Evolutionary conservation across 2,888 invertebrate genomes (phyloP).

Genomic region (Iselma pallidipennis): DNA sequence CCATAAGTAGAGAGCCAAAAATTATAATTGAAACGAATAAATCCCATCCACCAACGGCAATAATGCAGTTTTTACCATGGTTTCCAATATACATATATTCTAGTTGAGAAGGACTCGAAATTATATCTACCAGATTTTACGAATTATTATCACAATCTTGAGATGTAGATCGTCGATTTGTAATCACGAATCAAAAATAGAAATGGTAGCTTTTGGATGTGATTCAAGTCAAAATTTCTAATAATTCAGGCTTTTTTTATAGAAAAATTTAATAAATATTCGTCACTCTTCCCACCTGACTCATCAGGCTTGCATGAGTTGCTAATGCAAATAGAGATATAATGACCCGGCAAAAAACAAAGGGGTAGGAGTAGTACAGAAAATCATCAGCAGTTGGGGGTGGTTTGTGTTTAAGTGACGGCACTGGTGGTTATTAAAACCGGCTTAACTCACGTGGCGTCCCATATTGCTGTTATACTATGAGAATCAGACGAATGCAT

Average conservation of each 20-base stretch:
- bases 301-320: not conserved
- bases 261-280: too few relatives aligned
- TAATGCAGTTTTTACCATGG: not conserved
- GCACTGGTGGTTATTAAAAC: constrained; percentile 45
- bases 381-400: not conserved
- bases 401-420: not conserved
- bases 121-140: not conserved
- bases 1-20: not conserved
- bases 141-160: not conserved
- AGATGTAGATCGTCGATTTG: not conserved
- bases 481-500: constrained; percentile 7
- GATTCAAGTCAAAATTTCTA: not conserved
- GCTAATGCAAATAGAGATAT: constrained; percentile 27
- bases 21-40: constrained; percentile 1
- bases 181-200: not conserved
- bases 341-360: constrained; percentile 36
- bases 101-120: not conserved
- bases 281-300: too few relatives aligned
- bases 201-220: too few relatives aligned
- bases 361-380: too few relatives aligned
- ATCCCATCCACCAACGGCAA: not conserved
- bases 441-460: constrained; percentile 38
- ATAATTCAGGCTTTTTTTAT: not conserved
- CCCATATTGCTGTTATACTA: constrained; percentile 12
- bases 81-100: not conserved